Conservation (phyloP, 2,888 invertebrate species). For the Bhutanitis thaidina region DNA sequence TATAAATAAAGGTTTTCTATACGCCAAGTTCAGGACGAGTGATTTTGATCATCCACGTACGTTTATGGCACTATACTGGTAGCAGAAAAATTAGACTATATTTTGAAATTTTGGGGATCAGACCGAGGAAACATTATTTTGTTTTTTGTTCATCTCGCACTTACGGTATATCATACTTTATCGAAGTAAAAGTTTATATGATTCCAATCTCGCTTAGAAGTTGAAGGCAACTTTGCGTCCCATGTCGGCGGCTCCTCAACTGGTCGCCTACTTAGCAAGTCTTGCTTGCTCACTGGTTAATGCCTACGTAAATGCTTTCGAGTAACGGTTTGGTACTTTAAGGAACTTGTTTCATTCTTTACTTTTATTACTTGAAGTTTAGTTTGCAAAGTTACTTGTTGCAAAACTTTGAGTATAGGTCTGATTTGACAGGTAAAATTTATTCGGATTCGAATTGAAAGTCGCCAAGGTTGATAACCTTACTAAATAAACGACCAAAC, state of each 20-base stretch:
- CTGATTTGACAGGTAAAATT: not conserved
- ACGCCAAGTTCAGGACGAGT: no score
- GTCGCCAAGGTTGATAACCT: not conserved
- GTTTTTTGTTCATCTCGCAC: no score
- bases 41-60: no score
- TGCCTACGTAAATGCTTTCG: conserved; percentile 12
- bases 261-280: conserved; percentile 8
- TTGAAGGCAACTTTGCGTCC: not conserved
- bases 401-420: not conserved
- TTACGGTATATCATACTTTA: no score
- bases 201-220: not conserved
- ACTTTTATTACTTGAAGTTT: not conserved
- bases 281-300: conserved; percentile 9
- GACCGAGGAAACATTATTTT: no score
- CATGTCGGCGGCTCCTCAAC: not conserved
- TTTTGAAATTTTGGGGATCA: no score
- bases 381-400: not conserved
- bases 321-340: conserved; percentile 10
- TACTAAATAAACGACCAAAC: not conserved
- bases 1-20: no score
- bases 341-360: conserved; percentile 9
- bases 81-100: no score
- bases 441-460: not conserved
- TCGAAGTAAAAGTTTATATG: no score
- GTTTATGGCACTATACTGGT: no score